Evolutionary conservation across 1,140 invertebrate genomes (phyloP), one percentile per base, ranked within the genome.

Genomic region (Drosophila melanica): DNA sequence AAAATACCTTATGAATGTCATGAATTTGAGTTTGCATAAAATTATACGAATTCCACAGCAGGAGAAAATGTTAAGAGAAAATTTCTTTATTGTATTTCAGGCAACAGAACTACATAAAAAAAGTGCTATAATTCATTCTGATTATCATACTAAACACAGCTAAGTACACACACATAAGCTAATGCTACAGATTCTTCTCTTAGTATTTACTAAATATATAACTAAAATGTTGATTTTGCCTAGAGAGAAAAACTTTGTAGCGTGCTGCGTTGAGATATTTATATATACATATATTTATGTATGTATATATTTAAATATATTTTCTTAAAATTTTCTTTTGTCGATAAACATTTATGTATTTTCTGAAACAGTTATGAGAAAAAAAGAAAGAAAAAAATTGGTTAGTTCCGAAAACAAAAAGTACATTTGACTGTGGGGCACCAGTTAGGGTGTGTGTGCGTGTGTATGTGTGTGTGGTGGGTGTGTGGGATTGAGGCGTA

Each of bases 301-400:
- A 66, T 67, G 70, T 69, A 23, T 2, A 23, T 23, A 58, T 53
- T 58, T 35, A 42, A 41, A 30, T 47, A 50, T 48, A 53, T 42
- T 58, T 53, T 27, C 57, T 58, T 50, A 58, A 39, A 66, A 42
- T 57, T 62, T 39, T 65, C 20, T 67, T 58, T 81, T 75, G 82
- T 82, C 82, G 79, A 89, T 77, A 87, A 76, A 81, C 73, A 80
- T 72, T 89, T 89, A 89, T 80, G 80, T 80, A 84, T 84, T 66
- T 78, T 89, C 84, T 89, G 84, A 89, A 87, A 84, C 80, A 89
- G 80, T 86, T 78, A 80, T 78, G 78, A 65, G 42, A 63, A 47
- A 58, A 54, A 85, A 80, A 85, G 65, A 79, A 65, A 79, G 60
- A 82, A 82, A 86, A 82, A 74, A 89, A 90, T 89, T 89, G 85